Base-by-base conservation (phyloP, 2,113 vertebrate species). In the Dolichallabes microphthalmus region DNA sequence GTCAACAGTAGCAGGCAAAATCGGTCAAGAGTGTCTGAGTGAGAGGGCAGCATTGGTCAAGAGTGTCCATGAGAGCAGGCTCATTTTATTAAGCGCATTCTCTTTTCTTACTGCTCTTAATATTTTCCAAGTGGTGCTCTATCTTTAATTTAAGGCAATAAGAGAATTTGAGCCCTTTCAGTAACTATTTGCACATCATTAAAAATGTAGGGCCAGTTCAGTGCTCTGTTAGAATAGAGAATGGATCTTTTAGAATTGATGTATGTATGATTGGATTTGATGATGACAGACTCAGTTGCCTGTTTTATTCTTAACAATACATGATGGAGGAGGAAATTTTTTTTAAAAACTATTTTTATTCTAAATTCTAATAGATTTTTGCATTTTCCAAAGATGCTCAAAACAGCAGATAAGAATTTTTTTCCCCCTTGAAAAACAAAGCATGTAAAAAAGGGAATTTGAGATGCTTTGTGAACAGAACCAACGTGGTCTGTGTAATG, bases 361-460 rank as follows among this genome's bases (percentile, higher is more conserved):
- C 32, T 69, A 39, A 71, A 32, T 71, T 39, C 22, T 19, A 39
- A 19, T 88, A 89, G 86, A 91, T 66, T 87, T 87, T 88, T 90
- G 69, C 52, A 69, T 71, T 86, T 32, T 69, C 35, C 82, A 27
- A 58, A 45, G 55, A 74, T 84, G 82, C 66, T 89, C 87, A 89
- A 80, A 88, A 89, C 88, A 64, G 19, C n/a, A 58, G 82, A 81
- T 82, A 84, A 63, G 69, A 88, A 84, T 12, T 75, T 89, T 84
- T 63, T 22, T 80, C 74, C 19, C 12, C 58, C 25, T 17, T 64
- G 76, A 80, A 63, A 60, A 74, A n/a, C 68, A 71, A 55, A 58
- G 52, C 45, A 45, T 45, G 45, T 45, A 45, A 45, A 45, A 45
- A 57, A 10, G 32, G 9, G 10, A 27, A 20, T 39, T 39, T 69